Conservation (phyloP, 2,888 invertebrate species). For the Limnephilus marmoratus region DNA sequence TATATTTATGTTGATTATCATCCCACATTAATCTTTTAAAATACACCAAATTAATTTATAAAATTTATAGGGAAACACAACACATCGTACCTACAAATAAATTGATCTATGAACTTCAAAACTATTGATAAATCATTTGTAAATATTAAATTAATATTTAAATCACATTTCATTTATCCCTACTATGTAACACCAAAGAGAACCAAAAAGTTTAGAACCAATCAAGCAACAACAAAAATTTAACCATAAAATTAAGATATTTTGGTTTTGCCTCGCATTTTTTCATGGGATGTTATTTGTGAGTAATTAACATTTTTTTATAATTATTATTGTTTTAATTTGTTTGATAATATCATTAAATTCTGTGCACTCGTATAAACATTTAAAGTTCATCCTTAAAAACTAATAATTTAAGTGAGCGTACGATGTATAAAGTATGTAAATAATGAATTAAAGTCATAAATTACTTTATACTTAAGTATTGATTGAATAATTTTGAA, state of each 20-base stretch:
- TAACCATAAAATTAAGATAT: neutral
- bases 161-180: slow-evolving; percentile 1
- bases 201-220: neutral
- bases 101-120: neutral
- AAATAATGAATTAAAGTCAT: neutral
- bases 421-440: neutral
- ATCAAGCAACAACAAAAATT: neutral
- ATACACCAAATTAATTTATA: neutral
- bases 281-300: neutral
- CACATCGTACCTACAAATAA: neutral
- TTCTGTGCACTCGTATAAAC: neutral
- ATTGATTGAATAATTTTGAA: neutral
- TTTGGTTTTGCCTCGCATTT: neutral
- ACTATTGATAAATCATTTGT: slow-evolving; percentile 3
- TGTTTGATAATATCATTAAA: neutral
- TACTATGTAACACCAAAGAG: neutral
- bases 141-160: slow-evolving; percentile 24
- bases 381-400: neutral
- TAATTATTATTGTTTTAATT: neutral
- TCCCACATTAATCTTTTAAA: neutral
- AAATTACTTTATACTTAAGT: neutral
- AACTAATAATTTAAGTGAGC: neutral
- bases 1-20: neutral
- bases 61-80: neutral
- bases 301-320: neutral